Evolutionary conservation across 2,888 invertebrate species (phyloP), one percentile per base, ranked within the genome.

Genomic region (Oxyscelio sp.): DNA sequence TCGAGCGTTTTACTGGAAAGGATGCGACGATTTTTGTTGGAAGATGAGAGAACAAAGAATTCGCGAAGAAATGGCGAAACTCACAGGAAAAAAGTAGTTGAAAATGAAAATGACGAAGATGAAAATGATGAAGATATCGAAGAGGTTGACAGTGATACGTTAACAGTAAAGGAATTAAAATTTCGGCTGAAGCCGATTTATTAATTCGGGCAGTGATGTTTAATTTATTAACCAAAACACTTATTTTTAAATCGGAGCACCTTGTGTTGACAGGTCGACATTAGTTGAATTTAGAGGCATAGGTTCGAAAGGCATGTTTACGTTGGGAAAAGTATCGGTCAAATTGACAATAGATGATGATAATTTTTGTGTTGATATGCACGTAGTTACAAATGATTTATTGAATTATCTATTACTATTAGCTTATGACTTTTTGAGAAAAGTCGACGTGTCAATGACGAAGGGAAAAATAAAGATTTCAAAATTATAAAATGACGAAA

Each of bases 161-260:
- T 68, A 21, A 68, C 13, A 0, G 24, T 68, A 4, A 68, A 38
- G 24, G 66, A 68, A 54, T 54, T 68, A 21, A 68, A 68, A 54
- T 68, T 68, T 15, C 34, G 66, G 11, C 9, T 68, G 15, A 52
- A 54, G 24, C 19, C 78, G 78, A 9, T 56, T 83, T 4, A 77
- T 85, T 19, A 85, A 83, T 50, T 65, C 83, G 13, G 83, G 80
- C 1, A 86, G 86, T 13, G 85, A 87, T 54, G n/a, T 84, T 9
- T 59, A 31, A 19, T 31, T 84, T 17, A 59, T 86, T 15, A 27
- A 68, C 0, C 73, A 48, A 1, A 45, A 83, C 0, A 50, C 59
- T 22, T 79, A 75, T 38, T 27, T 73, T 19, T 38, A 79, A 43
- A 68, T 85, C 8, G 83, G 85, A 19, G 54, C 78, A 24, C 74